Evolutionary conservation across 2,113 vertebrate species (phyloP).

Genomic region (Xiphorhynchus elegans): DNA sequence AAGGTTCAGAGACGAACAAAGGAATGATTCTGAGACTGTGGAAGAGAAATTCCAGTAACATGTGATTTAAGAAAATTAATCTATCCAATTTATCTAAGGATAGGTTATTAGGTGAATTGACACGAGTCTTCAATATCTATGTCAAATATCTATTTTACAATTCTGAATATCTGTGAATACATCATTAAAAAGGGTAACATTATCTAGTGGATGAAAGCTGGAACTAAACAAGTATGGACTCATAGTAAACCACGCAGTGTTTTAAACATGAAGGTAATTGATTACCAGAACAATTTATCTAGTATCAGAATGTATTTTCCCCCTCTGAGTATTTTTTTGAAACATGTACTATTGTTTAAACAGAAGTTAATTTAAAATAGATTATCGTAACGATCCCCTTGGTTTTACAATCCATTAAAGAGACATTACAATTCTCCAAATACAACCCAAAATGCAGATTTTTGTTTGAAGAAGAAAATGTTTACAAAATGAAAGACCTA

Average conservation of each 20-base stretch:
- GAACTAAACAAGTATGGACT: neutral
- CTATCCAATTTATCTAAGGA: neutral
- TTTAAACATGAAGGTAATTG: neutral
- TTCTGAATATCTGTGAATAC: neutral
- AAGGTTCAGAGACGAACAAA: neutral
- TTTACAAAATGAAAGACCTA: constrained; percentile 52
- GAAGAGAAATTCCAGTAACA: neutral
- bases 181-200: neutral
- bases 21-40: neutral
- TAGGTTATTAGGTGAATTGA: neutral
- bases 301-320: neutral
- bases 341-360: constrained; percentile 34
- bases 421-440: constrained; percentile 43
- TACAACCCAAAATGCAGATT: constrained; percentile 60
- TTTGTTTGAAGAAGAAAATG: constrained; percentile 46
- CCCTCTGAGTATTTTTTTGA: constrained; percentile 23
- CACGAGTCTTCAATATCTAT: neutral
- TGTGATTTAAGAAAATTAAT: neutral
- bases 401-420: constrained; percentile 44
- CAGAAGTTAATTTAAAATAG: constrained; percentile 56
- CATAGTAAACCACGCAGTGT: neutral
- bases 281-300: constrained; percentile 4
- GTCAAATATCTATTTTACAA: neutral
- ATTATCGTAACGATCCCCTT: constrained; percentile 45
- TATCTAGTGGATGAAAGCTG: neutral